Evolutionary conservation across 2,113 vertebrate genomes (phyloP).

Genomic region (Machaerirhynchus nigripectus): DNA sequence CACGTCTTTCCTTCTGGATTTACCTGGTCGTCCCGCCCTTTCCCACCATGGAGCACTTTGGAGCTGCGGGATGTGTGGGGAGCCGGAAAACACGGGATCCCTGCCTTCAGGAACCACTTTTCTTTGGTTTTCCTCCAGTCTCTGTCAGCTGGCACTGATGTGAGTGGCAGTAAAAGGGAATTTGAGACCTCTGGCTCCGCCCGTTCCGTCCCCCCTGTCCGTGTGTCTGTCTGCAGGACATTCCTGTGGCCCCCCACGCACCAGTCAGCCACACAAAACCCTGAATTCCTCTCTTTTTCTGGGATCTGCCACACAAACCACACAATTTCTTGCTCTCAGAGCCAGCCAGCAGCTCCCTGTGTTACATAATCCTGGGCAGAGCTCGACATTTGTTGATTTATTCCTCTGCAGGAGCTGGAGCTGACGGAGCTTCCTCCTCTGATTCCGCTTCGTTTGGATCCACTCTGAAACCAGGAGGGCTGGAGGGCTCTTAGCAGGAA

Average conservation of each 20-base stretch:
- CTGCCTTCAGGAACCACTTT: not conserved
- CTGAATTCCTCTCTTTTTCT: not conserved
- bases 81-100: accelerated
- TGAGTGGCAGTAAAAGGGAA: not conserved
- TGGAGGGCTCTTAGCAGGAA: not conserved
- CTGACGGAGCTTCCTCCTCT: not conserved
- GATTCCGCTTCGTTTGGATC: not conserved
- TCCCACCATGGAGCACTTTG: not conserved
- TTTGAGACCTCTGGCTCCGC: not conserved
- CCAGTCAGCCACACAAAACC: not conserved
- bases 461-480: not conserved
- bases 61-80: not conserved
- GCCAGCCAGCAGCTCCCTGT: not conserved
- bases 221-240: not conserved
- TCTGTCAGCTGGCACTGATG: accelerated
- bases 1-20: not conserved
- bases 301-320: not conserved
- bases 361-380: not conserved
- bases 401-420: not conserved
- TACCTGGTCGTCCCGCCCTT: not conserved
- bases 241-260: not conserved
- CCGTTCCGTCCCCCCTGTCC: accelerated
- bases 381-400: not conserved
- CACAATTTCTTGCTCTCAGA: not conserved
- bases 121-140: not conserved